Base-by-base conservation (phyloP, 2,888 invertebrate genomes). In the Habroteleia sp. region DNA sequence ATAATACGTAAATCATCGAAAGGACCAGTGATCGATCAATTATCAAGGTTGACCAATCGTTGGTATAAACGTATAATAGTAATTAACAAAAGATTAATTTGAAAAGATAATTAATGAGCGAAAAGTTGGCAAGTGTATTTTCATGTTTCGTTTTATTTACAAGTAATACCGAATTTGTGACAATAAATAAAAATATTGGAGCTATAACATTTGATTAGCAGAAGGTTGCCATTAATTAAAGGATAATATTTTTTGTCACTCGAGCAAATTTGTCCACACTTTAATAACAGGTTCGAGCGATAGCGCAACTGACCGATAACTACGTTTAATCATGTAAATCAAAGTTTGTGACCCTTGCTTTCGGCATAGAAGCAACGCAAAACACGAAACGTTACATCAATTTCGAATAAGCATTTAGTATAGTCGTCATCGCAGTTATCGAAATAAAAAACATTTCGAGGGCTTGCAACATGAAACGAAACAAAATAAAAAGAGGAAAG, bases 301-400 rank as follows among this genome's bases (percentile, higher is more conserved):
- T 80, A 73, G 74, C 62, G 71, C 72, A 65, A 60, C 63, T 66
- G 60, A 46, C 52, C 69, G 76, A 78, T 77, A 80, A 80, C 76
- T 77, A 71, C 66, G 74, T 77, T 73, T 77, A 80, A 79, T 77
- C 78, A 75, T 80, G 76, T 74, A 79, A 77, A 79, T 76, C 74
- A 62, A 80, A 80, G 74, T 69, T 37, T 11, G 42, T 16, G 17
- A 29, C 35, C 46, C 35, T 14, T 58, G 58, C 37, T 25, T 20
- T 35, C 17, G 11, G 16, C 41, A 14, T 41, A 11, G 25, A 11
- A 39, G 25, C 39, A 2, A 27, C 31, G 48, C 11, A 50, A 48
- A 62, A 62, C 48, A 41, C 14, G 39, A 48, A 62, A 62, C 48
- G 48, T 48, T 44, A 41, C 46, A 41, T 56, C 56, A 56, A 56